Percentiles rank a stretch among this genome's conserved stretches.
Evolutionary conservation across 1,140 invertebrate genomes (phyloP).

Genomic region (Eciton burchellii): DNA sequence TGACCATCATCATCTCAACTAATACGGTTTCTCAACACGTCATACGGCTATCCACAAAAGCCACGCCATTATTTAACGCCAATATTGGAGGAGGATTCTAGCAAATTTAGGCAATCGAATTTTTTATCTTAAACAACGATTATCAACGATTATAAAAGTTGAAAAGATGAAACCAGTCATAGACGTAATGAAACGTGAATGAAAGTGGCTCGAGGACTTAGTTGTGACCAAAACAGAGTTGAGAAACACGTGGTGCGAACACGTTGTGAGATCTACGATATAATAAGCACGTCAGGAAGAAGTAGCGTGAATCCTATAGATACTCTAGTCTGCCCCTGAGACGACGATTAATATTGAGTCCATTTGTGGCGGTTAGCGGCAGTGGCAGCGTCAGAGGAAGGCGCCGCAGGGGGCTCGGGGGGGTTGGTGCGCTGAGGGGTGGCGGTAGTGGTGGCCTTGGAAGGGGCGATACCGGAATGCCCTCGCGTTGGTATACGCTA

Average conservation of each 20-base stretch:
- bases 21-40: constrained; percentile 36
- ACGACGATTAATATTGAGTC: constrained; percentile 76
- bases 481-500: constrained; percentile 94
- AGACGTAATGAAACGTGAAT: no score
- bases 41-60: neutral
- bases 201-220: constrained; percentile 4
- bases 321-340: constrained; percentile 18
- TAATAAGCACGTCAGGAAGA: constrained; percentile 8
- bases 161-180: neutral
- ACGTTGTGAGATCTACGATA: constrained; percentile 12
- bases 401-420: constrained; percentile 83
- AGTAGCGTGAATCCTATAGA: constrained; percentile 10
- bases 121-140: no score
- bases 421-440: constrained; percentile 84
- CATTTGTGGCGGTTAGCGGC: constrained; percentile 83
- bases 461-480: constrained; percentile 86
- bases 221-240: neutral
- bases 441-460: constrained; percentile 84
- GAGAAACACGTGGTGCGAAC: constrained; percentile 38
- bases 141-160: no score
- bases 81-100: no score
- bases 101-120: no score
- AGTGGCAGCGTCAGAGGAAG: constrained; percentile 83
- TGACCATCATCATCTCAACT: constrained; percentile 4
- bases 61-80: no score